phyloP scores from a whole-genome alignment of 2,113 vertebrate species.

The Leucoraja erinaceus region DNA sequence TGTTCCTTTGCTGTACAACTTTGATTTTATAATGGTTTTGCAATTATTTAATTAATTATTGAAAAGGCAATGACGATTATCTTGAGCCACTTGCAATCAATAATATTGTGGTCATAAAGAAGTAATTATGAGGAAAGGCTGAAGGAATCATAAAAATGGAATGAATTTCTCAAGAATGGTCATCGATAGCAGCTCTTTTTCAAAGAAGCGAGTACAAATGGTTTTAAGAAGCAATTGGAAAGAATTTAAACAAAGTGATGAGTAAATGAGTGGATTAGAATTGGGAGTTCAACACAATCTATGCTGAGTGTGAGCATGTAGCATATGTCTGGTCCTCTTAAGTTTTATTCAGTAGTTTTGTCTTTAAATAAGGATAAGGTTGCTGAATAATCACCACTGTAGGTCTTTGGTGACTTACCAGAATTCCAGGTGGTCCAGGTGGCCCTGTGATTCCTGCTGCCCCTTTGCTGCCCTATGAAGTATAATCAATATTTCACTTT shows the following conservation, averaged over 20 bases:
- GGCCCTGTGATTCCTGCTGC: slow-evolving; percentile 74
- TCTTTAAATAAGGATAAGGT: slow-evolving; percentile 37
- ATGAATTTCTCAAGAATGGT: background rate
- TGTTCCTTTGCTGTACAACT: too few relatives aligned
- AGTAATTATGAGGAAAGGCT: background rate
- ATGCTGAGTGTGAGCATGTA: background rate
- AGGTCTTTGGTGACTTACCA: slow-evolving; percentile 52
- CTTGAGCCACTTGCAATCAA: background rate
- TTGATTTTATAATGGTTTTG: too few relatives aligned
- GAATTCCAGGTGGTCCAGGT: slow-evolving; percentile 65
- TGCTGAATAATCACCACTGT: slow-evolving; percentile 41
- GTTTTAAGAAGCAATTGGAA: background rate
- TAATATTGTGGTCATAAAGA: background rate
- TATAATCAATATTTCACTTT: slow-evolving; percentile 41
- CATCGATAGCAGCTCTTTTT: too few relatives aligned
- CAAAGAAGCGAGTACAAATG: background rate
- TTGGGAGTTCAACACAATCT: background rate
- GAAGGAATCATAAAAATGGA: background rate
- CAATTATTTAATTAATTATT: background rate
- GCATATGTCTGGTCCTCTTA: background rate
- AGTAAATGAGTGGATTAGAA: background rate
- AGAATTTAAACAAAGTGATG: background rate
- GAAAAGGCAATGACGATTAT: background rate
- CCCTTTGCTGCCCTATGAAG: slow-evolving; percentile 79
- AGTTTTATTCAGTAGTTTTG: background rate